Base-by-base conservation (phyloP, 2,888 invertebrate genomes). In the Perizoma affinitatum region DNA sequence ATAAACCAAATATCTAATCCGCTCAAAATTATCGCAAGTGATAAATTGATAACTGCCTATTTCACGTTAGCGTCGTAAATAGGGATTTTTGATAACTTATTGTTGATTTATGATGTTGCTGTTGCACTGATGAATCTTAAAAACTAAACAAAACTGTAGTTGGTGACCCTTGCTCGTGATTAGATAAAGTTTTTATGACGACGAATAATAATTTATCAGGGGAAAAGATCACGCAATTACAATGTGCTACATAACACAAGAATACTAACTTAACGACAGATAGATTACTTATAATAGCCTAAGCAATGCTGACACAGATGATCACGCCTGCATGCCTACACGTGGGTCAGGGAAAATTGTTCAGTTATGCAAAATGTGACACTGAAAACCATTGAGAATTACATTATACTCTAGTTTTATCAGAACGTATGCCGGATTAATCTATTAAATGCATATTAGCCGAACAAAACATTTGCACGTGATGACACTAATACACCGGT, bases 321-420 rank as follows among this genome's bases (percentile, higher is more conserved):
- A 78, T 73, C 76, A 79, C 73, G 71, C 69, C 71, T 70, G 67
- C 75, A 73, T 74, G 40, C 74, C 69, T 71, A 72, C 71, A 73
- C 68, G 67, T 58, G 75, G 73, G 75, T 78, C 78, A 74, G 61
- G 74, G 71, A 73, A 71, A 58, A 80, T 73, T 75, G 69, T 72
- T 75, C 69, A 78, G 68, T 67, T 71, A 66, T 73, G 69, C 72
- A 75, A 75, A 78, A 73, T 71, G 71, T 73, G 68, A 73, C 71
- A 68, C 52, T 66, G 65, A 61, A 69, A 77, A 22, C 22, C 22
- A 22, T 22, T 22, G 22, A 22, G 22, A 22, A 22, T 22, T 22
- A 22, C 3, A 22, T 22, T 22, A 22, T 22, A 22, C 22, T 22
- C 22, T 22, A 22, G 22, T 22, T 22, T 2, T 22, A 22, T 22